A percentile compares a stretch with the other conserved stretches of the same genome.
These are phyloP conservation scores for Neotoxoptera formosana DNA, from an alignment of 1,140 invertebrate species.

Conservation along the genomic window DNA sequence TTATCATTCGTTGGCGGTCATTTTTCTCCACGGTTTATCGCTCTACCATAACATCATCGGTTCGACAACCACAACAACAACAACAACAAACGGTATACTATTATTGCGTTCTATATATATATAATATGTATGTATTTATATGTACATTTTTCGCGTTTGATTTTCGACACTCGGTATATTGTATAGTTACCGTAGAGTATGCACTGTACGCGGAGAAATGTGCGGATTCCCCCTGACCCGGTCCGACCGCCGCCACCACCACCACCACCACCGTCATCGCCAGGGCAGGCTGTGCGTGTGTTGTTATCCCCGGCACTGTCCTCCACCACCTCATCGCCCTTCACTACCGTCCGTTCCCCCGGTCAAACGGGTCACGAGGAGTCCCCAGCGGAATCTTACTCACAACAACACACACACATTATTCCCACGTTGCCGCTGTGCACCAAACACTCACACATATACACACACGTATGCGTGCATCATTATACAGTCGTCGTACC, in stretches of 20 bases:
- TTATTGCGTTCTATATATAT: background rate
- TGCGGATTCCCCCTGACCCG: conserved; percentile 51
- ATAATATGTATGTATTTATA: background rate
- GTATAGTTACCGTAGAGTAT: conserved; percentile 40
- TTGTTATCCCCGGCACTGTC: conserved; percentile 15
- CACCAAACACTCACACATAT: background rate
- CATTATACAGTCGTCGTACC: conserved; percentile 39
- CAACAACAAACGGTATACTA: background rate
- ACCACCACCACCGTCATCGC: background rate
- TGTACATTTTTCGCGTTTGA: background rate
- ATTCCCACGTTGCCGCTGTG: conserved; percentile 56
- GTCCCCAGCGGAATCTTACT: conserved; percentile 57
- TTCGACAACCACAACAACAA: conserved; percentile 23
- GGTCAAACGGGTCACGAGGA: conserved; percentile 58
- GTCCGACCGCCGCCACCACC: background rate
- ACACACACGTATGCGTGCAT: background rate
- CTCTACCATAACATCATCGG: background rate
- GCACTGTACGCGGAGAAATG: conserved; percentile 57
- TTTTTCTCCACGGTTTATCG: background rate
- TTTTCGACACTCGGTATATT: conserved; percentile 34
- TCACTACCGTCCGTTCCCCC: conserved; percentile 37
- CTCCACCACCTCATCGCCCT: background rate
- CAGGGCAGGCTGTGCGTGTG: background rate
- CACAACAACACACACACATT: conserved; percentile 41
- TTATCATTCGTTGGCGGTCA: background rate